These are phyloP conservation scores for Ladona fulva DNA, from an alignment of 1,140 invertebrate genomes.

Conservation along the genomic window DNA sequence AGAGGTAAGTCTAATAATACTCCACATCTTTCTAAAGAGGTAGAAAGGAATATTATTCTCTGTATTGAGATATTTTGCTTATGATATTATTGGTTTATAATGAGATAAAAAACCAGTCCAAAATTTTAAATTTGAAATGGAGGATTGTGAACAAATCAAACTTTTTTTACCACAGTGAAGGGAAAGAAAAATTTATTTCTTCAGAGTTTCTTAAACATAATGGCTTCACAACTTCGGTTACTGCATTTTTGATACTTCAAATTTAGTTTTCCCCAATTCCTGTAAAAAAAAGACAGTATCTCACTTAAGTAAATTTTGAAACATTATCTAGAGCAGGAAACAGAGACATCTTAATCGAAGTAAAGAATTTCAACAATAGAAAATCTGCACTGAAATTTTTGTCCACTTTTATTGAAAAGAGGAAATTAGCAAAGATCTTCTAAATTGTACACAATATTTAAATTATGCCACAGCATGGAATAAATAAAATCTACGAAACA, in stretches of 20 bases:
- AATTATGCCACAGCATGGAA: no score
- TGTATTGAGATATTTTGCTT: neutral
- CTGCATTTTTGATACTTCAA: constrained; percentile 89
- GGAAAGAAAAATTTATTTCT: neutral
- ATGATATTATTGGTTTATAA: neutral
- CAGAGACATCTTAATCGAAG: no score
- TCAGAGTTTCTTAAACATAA: neutral
- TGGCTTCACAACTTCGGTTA: constrained; percentile 33
- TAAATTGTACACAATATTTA: no score
- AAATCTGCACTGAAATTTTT: no score
- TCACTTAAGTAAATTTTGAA: no score
- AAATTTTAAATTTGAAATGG: neutral
- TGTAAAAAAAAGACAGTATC: constrained; percentile 26
- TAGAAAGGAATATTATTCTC: neutral
- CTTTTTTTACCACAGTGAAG: neutral
- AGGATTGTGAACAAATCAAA: neutral
- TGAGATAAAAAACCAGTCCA: neutral
- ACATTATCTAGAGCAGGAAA: no score
- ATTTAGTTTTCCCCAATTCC: constrained; percentile 78
- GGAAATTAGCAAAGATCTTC: no score
- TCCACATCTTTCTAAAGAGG: neutral
- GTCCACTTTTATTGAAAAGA: no score
- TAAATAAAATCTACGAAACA: no score
- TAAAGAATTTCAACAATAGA: no score
- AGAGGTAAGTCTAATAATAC: neutral